Percentiles rank a stretch among this genome's conserved stretches.
Conservation (phyloP, 1,140 invertebrate genomes). For the Penaeus indicus region DNA sequence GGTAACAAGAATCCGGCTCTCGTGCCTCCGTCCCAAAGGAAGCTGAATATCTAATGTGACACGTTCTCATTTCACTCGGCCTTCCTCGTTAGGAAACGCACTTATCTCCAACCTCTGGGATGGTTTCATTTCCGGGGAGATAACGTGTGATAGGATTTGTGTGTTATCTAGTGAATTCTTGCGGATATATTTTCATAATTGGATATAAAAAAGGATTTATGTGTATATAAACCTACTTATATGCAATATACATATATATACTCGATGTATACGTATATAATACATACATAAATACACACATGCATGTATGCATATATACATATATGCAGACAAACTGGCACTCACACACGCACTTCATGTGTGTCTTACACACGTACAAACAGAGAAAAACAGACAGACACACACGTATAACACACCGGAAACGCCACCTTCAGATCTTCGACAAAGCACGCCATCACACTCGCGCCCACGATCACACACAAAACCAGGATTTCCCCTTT, state of each 20-base stretch:
- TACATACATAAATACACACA: background rate
- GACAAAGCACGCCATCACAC: too few species aligned
- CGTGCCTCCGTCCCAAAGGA: too few species aligned
- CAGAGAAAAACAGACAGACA: background rate
- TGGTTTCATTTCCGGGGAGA: too few species aligned
- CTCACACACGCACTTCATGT: background rate
- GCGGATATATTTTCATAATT: background rate
- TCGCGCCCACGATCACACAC: background rate
- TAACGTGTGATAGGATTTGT: too few species aligned
- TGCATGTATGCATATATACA: constrained; percentile 5
- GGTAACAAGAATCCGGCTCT: too few species aligned
- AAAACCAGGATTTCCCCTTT: background rate
- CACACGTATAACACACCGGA: background rate
- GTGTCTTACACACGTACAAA: background rate
- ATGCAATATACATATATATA: background rate
- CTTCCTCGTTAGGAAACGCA: too few species aligned
- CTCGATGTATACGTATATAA: background rate
- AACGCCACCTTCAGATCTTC: too few species aligned
- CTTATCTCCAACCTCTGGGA: too few species aligned
- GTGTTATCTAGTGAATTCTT: too few species aligned
- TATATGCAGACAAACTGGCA: background rate
- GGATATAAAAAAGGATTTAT: background rate
- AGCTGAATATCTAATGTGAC: too few species aligned
- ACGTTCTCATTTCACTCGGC: too few species aligned
- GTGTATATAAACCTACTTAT: background rate